Evolutionary conservation across 2,888 invertebrate genomes (phyloP).

Genomic region (Scelioninae gen. 2): DNA sequence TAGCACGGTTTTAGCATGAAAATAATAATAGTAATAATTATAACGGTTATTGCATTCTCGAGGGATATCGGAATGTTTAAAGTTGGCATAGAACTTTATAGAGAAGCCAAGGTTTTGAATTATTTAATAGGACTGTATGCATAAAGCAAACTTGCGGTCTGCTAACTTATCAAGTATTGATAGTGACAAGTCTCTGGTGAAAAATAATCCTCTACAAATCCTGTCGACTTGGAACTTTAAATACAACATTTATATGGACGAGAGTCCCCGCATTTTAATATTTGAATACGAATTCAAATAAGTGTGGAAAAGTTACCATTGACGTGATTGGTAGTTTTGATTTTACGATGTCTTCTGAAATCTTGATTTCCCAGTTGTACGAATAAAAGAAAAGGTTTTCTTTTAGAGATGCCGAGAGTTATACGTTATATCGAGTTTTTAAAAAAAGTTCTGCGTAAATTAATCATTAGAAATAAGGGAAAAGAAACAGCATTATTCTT

Average conservation of each 20-base stretch:
- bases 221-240: conserved; percentile 38
- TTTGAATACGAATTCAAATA: conserved; percentile 45
- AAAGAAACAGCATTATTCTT: no score
- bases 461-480: no score
- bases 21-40: conserved; percentile 36
- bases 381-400: no score
- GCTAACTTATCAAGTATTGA: conserved; percentile 54
- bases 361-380: conserved; percentile 25
- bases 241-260: conserved; percentile 57
- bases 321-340: conserved; percentile 47
- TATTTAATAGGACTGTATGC: conserved; percentile 37
- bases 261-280: conserved; percentile 44
- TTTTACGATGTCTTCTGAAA: conserved; percentile 48
- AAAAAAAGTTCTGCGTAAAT: no score
- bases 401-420: no score
- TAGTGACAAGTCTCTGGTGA: conserved; percentile 53
- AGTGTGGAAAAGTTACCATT: conserved; percentile 16
- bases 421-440: no score
- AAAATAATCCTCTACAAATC: conserved; percentile 46
- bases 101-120: conserved; percentile 31
- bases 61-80: conserved; percentile 3
- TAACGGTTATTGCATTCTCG: conserved; percentile 24
- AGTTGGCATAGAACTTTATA: background rate
- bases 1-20: background rate
- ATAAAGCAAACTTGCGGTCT: conserved; percentile 36